These are phyloP conservation scores for Cephus rjabovi DNA, from an alignment of 2,888 invertebrate genomes.

Conservation along the genomic window DNA sequence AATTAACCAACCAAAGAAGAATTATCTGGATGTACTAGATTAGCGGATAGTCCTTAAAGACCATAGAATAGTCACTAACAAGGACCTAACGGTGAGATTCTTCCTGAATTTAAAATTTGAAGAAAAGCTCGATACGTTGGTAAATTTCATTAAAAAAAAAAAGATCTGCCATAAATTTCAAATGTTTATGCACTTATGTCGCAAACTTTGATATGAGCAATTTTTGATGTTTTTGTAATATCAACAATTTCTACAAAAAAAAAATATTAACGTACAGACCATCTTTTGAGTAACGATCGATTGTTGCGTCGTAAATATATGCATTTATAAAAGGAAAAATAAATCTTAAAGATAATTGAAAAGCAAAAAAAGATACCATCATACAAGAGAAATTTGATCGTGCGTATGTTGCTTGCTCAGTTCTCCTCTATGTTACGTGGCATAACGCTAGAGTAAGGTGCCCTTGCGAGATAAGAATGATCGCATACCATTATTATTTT, in stretches of 20 bases:
- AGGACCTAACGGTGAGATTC: constrained; percentile 24
- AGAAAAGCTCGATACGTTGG: not conserved
- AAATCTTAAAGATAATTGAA: not conserved
- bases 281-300: not conserved
- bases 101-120: constrained; percentile 18
- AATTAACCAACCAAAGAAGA: constrained; percentile 40
- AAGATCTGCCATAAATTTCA: too few relatives aligned
- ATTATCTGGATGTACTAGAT: constrained; percentile 50
- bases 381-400: constrained; percentile 12
- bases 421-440: constrained; percentile 18
- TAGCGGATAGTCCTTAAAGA: constrained; percentile 43
- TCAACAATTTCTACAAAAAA: not conserved
- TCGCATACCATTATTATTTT: not conserved
- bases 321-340: not conserved
- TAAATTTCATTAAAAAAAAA: not conserved
- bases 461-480: not conserved
- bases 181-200: not conserved
- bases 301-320: not conserved
- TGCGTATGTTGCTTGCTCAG: constrained; percentile 30
- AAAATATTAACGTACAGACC: not conserved
- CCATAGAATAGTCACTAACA: constrained; percentile 35
- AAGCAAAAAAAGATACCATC: not conserved
- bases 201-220: not conserved
- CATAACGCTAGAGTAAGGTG: constrained; percentile 1
- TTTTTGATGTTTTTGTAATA: not conserved